Evolutionary conservation across 2,888 invertebrate genomes (phyloP).

Genomic region (Caradrina clavipalpis): DNA sequence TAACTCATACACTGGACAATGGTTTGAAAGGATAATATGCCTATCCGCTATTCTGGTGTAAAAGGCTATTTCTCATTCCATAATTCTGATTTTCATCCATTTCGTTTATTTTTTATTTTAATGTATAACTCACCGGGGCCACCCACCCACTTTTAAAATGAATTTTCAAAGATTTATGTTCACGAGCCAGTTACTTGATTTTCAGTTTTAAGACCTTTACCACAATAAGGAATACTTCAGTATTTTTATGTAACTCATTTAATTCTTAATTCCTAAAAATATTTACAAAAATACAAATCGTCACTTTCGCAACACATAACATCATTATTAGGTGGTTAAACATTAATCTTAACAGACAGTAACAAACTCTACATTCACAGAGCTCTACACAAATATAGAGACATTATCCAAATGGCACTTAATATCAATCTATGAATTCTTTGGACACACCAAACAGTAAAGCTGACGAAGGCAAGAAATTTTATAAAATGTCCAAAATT

Average conservation of each 20-base stretch:
- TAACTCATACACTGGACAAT: no score
- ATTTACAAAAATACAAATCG: conserved; percentile 65
- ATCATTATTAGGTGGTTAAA: conserved; percentile 74
- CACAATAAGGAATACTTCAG: background rate
- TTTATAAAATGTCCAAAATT: conserved; percentile 58
- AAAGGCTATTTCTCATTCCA: no score
- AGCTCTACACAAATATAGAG: conserved; percentile 61
- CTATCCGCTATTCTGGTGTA: no score
- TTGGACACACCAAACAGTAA: conserved; percentile 71
- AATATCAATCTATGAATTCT: conserved; percentile 66
- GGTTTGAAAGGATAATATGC: no score
- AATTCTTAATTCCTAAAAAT: conserved; percentile 49
- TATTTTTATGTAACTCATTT: conserved; percentile 32
- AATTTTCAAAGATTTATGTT: no score
- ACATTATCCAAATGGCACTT: conserved; percentile 79
- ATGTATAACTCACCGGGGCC: no score
- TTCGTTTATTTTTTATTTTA: no score
- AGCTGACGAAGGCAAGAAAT: conserved; percentile 66
- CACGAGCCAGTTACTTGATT: no score
- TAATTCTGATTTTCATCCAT: no score
- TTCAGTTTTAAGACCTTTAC: no score
- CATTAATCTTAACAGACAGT: conserved; percentile 60
- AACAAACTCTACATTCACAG: conserved; percentile 58
- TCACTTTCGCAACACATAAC: conserved; percentile 46
- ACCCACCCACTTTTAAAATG: no score